These are phyloP conservation scores for Papilio polytes DNA, from an alignment of 1,140 invertebrate species.

Conservation along the genomic window DNA sequence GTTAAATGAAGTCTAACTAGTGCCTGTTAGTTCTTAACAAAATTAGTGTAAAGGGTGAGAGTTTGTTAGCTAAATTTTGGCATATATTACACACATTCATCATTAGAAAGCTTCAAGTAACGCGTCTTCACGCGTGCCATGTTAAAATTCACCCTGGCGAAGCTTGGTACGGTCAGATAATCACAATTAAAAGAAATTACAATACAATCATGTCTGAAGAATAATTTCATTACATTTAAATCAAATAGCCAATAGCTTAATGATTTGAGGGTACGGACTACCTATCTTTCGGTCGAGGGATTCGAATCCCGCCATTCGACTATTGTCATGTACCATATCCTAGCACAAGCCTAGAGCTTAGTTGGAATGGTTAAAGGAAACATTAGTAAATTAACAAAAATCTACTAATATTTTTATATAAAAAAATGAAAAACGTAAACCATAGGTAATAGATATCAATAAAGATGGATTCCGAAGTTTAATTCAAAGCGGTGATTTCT, in stretches of 20 bases:
- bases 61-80: neutral
- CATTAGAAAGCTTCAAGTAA: neutral
- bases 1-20: no score
- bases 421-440: slow-evolving; percentile 19
- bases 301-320: no score
- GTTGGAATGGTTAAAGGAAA: no score
- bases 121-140: neutral
- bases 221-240: slow-evolving; percentile 19
- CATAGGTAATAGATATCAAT: slow-evolving; percentile 7
- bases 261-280: no score
- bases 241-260: no score
- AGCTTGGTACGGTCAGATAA: neutral
- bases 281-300: no score
- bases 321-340: no score
- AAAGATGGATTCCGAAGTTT: slow-evolving; percentile 3
- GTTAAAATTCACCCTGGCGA: slow-evolving; percentile 7
- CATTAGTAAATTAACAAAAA: no score
- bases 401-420: no score
- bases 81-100: neutral
- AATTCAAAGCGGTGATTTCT: neutral
- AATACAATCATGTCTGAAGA: neutral
- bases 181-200: slow-evolving; percentile 11
- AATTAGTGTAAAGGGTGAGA: neutral
- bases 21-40: neutral
- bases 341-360: no score